A percentile compares a stretch with the other conserved stretches of the same genome.
Conservation (phyloP, 2,888 invertebrate species). For the Sepioteuthis lessoniana region DNA sequence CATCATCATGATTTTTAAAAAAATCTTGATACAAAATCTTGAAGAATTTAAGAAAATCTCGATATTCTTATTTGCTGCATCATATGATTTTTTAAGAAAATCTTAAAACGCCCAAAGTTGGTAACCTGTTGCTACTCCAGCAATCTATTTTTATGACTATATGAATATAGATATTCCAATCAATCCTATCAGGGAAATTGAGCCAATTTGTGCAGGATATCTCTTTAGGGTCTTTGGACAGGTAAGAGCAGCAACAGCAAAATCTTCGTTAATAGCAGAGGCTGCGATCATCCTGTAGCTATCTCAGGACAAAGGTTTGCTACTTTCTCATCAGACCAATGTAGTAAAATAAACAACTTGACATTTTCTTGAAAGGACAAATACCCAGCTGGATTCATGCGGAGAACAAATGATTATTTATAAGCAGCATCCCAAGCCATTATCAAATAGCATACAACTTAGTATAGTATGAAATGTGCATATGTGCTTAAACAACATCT, state of each 20-base stretch:
- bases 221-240: not conserved
- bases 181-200: not conserved
- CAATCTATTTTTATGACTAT: not conserved
- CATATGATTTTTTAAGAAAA: not conserved
- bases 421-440: not conserved
- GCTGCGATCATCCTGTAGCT: not conserved
- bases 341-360: conserved; percentile 14
- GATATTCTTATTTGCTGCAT: too few species aligned
- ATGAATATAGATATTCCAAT: not conserved
- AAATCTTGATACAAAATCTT: not conserved
- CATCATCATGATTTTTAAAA: not conserved
- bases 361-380: conserved; percentile 12
- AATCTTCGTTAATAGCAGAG: not conserved
- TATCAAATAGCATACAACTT: not conserved
- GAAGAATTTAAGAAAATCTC: not conserved
- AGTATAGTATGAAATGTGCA: not conserved
- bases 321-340: conserved; percentile 8
- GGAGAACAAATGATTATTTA: not conserved
- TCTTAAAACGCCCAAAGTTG: not conserved
- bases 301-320: not conserved
- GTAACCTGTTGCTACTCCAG: not conserved
- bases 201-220: not conserved
- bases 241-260: not conserved
- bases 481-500: not conserved
- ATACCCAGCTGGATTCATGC: conserved; percentile 16